Conservation (phyloP, 2,888 invertebrate species). For the Ptilodon capucinus region DNA sequence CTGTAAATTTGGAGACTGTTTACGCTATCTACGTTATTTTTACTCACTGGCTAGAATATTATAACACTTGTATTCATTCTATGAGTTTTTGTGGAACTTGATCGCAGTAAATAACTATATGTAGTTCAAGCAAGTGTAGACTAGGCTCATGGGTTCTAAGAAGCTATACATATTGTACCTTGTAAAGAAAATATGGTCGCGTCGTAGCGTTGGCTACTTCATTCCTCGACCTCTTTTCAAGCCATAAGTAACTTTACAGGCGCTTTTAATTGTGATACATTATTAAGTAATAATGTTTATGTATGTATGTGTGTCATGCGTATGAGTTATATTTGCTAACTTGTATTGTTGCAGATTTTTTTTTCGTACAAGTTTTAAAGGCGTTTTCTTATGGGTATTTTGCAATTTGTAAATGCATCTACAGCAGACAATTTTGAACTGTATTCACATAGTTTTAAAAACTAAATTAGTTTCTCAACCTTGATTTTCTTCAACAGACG, state of each 20-base stretch:
- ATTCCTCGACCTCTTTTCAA: slow-evolving; percentile 26
- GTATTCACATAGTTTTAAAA: not conserved
- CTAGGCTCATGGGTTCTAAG: slow-evolving; percentile 24
- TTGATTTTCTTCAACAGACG: slow-evolving; percentile 67
- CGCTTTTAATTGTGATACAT: slow-evolving; percentile 49
- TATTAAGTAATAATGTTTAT: slow-evolving; percentile 45
- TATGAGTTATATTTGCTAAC: no score
- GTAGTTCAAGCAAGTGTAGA: slow-evolving; percentile 1
- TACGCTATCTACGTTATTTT: slow-evolving; percentile 32
- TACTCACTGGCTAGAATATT: slow-evolving; percentile 15
- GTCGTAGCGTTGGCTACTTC: slow-evolving; percentile 10
- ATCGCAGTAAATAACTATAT: not conserved
- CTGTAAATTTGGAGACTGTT: slow-evolving; percentile 43
- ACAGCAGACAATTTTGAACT: not conserved
- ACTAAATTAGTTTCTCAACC: not conserved
- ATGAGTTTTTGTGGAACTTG: slow-evolving; percentile 2
- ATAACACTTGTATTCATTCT: slow-evolving; percentile 2
- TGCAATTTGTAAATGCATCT: no score
- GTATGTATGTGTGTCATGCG: slow-evolving; percentile 39
- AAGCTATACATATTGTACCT: slow-evolving; percentile 35
- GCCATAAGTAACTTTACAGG: slow-evolving; percentile 34
- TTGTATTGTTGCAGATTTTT: no score
- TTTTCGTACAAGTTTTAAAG: no score
- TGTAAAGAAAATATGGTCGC: slow-evolving; percentile 34
- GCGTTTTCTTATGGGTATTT: no score